Conservation (phyloP, 2,888 invertebrate genomes). For the Ormia ochracea region DNA sequence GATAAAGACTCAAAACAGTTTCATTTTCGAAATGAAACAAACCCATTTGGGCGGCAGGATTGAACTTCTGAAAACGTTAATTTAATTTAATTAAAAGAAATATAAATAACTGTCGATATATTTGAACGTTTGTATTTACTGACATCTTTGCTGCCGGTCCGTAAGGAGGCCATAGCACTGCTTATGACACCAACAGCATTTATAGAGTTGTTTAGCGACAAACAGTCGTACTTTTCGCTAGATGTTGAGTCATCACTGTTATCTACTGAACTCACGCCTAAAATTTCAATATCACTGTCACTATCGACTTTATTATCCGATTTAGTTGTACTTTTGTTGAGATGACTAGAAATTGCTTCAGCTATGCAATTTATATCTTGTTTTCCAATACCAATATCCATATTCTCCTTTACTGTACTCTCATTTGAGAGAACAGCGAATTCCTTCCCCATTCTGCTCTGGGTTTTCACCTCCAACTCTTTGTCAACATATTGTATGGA, state of each 20-base stretch:
- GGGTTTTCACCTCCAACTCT: conserved; percentile 21
- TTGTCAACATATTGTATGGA: conserved; percentile 78
- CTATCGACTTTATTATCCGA: background rate
- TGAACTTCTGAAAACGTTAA: conserved; percentile 69
- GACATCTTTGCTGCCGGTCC: conserved; percentile 75
- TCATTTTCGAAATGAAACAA: conserved; percentile 75
- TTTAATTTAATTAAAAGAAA: background rate
- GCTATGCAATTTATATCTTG: conserved; percentile 56
- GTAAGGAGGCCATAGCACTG: conserved; percentile 75
- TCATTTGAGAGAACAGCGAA: conserved; percentile 43
- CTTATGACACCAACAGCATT: conserved; percentile 76
- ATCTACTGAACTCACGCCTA: conserved; percentile 44
- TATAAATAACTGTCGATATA: background rate
- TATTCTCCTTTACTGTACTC: conserved; percentile 68
- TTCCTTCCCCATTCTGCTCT: background rate
- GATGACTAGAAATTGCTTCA: conserved; percentile 24
- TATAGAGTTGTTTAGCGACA: conserved; percentile 69
- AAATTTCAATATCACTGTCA: conserved; percentile 2
- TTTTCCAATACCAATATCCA: conserved; percentile 68
- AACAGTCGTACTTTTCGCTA: conserved; percentile 64
- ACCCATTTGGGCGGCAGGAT: conserved; percentile 71
- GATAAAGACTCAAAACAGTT: conserved; percentile 75
- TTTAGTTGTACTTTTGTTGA: conserved; percentile 11
- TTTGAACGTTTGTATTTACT: too few species aligned
- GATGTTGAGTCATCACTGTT: conserved; percentile 58